Conservation (phyloP, 2,797 vertebrate genomes). For the Microctenopoma steveboyesi region DNA sequence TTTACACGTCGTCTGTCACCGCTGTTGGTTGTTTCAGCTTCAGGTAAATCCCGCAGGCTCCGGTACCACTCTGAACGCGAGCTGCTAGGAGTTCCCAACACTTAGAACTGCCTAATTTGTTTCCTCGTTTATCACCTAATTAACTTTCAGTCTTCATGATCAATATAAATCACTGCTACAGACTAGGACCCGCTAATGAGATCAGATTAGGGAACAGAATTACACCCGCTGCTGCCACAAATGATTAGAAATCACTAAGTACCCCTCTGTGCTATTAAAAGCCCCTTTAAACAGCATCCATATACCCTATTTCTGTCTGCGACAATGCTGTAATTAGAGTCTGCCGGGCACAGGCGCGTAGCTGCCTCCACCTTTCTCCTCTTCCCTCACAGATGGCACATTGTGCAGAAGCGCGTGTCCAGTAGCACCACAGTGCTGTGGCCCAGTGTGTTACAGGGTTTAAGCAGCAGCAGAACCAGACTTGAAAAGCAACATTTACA, state of each 20-base stretch:
- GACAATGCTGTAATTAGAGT: slow-evolving; percentile 57
- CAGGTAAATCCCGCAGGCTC: background rate
- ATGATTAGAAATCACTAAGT: slow-evolving; percentile 73
- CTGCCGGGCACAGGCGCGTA: slow-evolving; percentile 32
- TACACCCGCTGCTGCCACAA: slow-evolving; percentile 64
- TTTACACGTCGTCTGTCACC: too few relatives aligned
- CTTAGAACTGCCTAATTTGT: slow-evolving; percentile 59
- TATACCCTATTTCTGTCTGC: slow-evolving; percentile 56
- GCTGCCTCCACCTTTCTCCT: background rate
- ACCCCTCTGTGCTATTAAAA: slow-evolving; percentile 72
- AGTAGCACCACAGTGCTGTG: background rate
- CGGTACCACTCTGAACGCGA: background rate
- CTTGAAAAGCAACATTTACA: background rate
- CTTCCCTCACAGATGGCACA: background rate
- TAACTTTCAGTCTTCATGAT: slow-evolving; percentile 64
- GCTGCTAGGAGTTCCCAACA: slow-evolving; percentile 21
- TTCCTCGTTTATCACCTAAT: slow-evolving; percentile 74
- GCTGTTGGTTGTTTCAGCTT: too few relatives aligned
- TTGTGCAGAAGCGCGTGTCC: background rate
- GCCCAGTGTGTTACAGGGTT: background rate
- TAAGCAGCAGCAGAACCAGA: background rate
- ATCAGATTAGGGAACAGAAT: slow-evolving; percentile 72
- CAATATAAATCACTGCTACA: slow-evolving; percentile 67
- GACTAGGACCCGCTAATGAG: slow-evolving; percentile 63
- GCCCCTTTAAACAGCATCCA: slow-evolving; percentile 61